phyloP scores from a whole-genome alignment of 2,888 invertebrate species.

The Leptinotarsa rubiginosa region DNA sequence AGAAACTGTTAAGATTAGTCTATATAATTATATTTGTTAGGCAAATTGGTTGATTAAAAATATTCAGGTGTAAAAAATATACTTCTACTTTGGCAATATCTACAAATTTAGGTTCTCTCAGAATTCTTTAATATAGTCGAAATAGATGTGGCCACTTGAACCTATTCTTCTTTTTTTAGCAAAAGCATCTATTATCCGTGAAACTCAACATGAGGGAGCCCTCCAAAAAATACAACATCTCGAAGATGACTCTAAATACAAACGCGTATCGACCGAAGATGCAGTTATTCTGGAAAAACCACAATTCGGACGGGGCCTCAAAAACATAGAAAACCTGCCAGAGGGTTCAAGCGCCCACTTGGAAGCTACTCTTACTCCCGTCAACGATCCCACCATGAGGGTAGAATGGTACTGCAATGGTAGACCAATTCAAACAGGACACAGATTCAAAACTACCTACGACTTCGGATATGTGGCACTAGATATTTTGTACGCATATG shows the following conservation, averaged over 20 bases:
- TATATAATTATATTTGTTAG: no score
- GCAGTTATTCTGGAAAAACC: conserved; percentile 85
- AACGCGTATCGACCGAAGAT: conserved; percentile 79
- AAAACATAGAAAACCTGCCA: conserved; percentile 82
- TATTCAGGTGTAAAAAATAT: no score
- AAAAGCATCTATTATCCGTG: conserved; percentile 85
- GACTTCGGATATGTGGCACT: conserved; percentile 98
- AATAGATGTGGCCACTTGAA: no score
- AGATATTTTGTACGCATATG: conserved; percentile 95
- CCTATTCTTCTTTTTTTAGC: conserved; percentile 68
- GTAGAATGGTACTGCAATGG: conserved; percentile 99
- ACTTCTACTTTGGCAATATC: no score
- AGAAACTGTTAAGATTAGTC: no score
- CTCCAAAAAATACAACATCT: conserved; percentile 91
- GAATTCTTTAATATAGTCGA: no score
- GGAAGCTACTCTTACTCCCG: conserved; percentile 95
- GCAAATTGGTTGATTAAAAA: no score
- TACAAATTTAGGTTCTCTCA: no score
- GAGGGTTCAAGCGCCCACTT: conserved; percentile 92
- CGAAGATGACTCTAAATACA: conserved; percentile 86
- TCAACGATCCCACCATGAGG: conserved; percentile 98
- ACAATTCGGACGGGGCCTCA: conserved; percentile 88
- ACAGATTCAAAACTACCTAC: conserved; percentile 94
- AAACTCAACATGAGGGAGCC: conserved; percentile 93
- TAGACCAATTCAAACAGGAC: conserved; percentile 90